A percentile compares a stretch with the other conserved stretches of the same genome.
phyloP scores from a whole-genome alignment of 2,797 vertebrate species.

The Centropyge bicolor region DNA sequence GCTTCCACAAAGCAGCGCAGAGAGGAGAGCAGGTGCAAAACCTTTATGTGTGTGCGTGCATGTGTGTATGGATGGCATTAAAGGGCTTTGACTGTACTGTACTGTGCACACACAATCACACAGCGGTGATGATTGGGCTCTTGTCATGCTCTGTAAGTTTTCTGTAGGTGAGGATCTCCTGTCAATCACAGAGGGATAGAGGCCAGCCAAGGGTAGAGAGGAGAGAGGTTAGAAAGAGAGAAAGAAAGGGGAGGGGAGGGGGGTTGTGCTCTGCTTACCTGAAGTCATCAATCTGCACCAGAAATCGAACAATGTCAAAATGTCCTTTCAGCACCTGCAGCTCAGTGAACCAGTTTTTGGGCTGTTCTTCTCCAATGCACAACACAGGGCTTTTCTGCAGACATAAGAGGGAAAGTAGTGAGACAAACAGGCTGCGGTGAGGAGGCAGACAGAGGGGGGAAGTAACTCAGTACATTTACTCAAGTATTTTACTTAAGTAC shows the following conservation, averaged over 20 bases:
- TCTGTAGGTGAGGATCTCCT: constrained; percentile 83
- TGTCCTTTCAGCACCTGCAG: constrained; percentile 96
- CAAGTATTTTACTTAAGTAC: background rate
- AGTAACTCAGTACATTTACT: background rate
- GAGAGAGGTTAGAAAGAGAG: constrained; percentile 51
- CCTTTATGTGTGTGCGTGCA: constrained; percentile 20
- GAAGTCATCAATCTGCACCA: constrained; percentile 95
- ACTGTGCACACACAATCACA: constrained; percentile 66
- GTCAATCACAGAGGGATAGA: constrained; percentile 82
- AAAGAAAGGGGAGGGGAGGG: background rate
- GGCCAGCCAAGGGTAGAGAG: constrained; percentile 73
- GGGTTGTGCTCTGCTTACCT: constrained; percentile 87
- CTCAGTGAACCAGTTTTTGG: constrained; percentile 96
- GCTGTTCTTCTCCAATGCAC: constrained; percentile 95
- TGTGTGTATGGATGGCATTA: constrained; percentile 45
- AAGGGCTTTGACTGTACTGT: constrained; percentile 61
- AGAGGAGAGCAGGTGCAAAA: constrained; percentile 65
- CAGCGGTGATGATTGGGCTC: constrained; percentile 80
- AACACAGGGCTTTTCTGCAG: constrained; percentile 91
- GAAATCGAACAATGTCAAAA: constrained; percentile 97
- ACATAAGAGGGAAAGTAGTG: constrained; percentile 60
- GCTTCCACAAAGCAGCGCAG: constrained; percentile 51
- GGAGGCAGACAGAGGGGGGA: background rate
- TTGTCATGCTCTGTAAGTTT: constrained; percentile 85
- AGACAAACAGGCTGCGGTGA: constrained; percentile 30